Conservation (phyloP, 2,797 vertebrate genomes). For the Limnodromus scolopaceus region DNA sequence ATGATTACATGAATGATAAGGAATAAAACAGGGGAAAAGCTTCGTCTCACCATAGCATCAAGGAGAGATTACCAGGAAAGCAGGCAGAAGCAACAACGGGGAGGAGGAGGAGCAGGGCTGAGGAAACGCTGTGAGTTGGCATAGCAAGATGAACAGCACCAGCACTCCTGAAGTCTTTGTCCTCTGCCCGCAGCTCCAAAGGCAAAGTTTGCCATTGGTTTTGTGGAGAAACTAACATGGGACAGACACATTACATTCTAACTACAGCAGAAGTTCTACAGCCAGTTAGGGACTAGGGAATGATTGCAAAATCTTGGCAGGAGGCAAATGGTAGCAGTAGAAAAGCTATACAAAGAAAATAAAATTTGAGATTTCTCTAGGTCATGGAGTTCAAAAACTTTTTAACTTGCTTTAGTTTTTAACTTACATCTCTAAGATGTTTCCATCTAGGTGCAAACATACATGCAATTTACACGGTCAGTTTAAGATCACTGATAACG, state of each 20-base stretch:
- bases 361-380: not conserved
- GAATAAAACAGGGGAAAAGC: not conserved
- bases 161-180: not conserved
- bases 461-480: not conserved
- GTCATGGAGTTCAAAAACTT: not conserved
- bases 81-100: not conserved
- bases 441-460: not conserved
- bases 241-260: not conserved
- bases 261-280: not conserved
- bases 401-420: not conserved
- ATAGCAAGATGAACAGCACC: not conserved
- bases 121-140: not conserved
- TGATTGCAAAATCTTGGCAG: not conserved
- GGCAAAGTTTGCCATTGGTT: not conserved
- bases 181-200: not conserved
- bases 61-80: not conserved
- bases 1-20: not conserved
- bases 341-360: not conserved
- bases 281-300: not conserved
- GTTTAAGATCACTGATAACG: not conserved
- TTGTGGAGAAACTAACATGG: not conserved
- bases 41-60: not conserved
- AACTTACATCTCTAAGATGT: not conserved
- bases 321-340: not conserved
- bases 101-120: not conserved